Conservation (phyloP, 1,140 invertebrate species). For the Zophobas morio region DNA sequence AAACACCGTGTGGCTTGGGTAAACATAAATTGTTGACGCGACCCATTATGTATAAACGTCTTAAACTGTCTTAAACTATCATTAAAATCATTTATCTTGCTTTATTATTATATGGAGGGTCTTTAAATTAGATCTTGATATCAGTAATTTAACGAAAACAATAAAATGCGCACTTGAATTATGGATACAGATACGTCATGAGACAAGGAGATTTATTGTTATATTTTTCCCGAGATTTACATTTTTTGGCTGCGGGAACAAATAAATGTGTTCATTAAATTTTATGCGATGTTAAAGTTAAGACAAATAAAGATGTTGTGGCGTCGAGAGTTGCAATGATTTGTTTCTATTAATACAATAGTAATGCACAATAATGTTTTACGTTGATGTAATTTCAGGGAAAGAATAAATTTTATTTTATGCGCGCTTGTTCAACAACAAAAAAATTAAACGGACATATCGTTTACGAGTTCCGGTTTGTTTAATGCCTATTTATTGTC, state of each 20-base stretch:
- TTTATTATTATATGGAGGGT: conserved; percentile 10
- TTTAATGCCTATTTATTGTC: background rate
- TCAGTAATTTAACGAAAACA: background rate
- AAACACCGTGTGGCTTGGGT: conserved; percentile 7
- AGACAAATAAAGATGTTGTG: conserved; percentile 12
- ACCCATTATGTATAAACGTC: conserved; percentile 26
- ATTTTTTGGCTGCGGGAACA: background rate
- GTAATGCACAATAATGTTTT: conserved; percentile 17
- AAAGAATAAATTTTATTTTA: conserved; percentile 26
- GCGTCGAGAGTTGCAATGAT: conserved; percentile 17
- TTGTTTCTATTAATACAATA: conserved; percentile 30
- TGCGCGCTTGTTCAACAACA: background rate
- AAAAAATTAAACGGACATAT: background rate
- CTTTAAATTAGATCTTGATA: conserved; percentile 30
- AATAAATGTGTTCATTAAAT: conserved; percentile 5
- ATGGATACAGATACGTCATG: background rate
- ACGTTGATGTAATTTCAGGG: conserved; percentile 11
- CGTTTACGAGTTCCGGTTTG: background rate
- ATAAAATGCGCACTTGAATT: conserved; percentile 17
- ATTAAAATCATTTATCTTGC: conserved; percentile 23
- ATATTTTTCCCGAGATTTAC: background rate
- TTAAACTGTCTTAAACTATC: conserved; percentile 26
- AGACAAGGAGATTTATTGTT: background rate
- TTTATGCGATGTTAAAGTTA: conserved; percentile 13
- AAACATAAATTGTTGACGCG: conserved; percentile 31